These are phyloP conservation scores for Leucozona laternaria DNA, from an alignment of 2,888 invertebrate species.

Conservation along the genomic window DNA sequence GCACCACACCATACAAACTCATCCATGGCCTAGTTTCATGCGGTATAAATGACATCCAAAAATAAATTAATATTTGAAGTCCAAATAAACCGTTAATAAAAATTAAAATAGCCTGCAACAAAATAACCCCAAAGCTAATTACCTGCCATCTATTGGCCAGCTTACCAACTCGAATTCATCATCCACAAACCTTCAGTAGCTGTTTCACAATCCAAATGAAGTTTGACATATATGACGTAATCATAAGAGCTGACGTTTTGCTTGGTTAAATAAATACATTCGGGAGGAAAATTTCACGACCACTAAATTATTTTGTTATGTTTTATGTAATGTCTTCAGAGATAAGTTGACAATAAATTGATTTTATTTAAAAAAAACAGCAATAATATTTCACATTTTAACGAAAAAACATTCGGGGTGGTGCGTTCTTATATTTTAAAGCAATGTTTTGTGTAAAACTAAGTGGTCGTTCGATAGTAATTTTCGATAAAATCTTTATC, in stretches of 20 bases:
- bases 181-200: slow-evolving; percentile 39
- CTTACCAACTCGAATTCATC: neutral
- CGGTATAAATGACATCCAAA: too few relatives aligned
- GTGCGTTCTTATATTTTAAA: neutral
- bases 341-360: slow-evolving; percentile 60
- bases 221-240: too few relatives aligned
- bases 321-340: slow-evolving; percentile 74
- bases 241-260: slow-evolving; percentile 36
- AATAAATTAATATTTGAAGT: too few relatives aligned
- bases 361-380: neutral
- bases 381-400: slow-evolving; percentile 3
- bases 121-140: neutral
- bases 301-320: slow-evolving; percentile 37
- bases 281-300: slow-evolving; percentile 48
- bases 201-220: slow-evolving; percentile 7
- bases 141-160: neutral
- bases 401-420: neutral
- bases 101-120: neutral
- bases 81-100: neutral
- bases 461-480: slow-evolving; percentile 36
- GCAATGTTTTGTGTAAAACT: slow-evolving; percentile 52
- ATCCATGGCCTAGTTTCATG: too few relatives aligned
- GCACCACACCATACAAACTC: too few relatives aligned
- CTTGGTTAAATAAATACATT: slow-evolving; percentile 29
- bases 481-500: slow-evolving; percentile 42